A percentile compares a stretch with the other conserved stretches of the same genome.
phyloP scores from a whole-genome alignment of 1,140 invertebrate species.

The Melipona quadrifasciata region DNA sequence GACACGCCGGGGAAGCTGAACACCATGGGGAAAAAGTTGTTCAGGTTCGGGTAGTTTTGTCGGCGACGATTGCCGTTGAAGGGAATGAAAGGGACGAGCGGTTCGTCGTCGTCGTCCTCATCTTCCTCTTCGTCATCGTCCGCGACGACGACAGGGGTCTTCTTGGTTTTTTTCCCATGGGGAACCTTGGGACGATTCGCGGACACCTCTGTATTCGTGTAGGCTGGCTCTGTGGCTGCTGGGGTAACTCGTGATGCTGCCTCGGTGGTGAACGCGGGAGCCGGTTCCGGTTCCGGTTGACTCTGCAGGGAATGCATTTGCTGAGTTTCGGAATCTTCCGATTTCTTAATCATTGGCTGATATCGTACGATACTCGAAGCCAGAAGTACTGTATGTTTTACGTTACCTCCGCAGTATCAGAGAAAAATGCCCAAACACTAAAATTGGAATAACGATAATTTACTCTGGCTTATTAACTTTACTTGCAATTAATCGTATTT shows the following conservation, averaged over 20 bases:
- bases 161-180: constrained; percentile 63
- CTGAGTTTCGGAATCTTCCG: too few species aligned
- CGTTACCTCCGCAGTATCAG: too few species aligned
- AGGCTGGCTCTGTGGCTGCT: constrained; percentile 47
- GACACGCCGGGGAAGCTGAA: constrained; percentile 74
- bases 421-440: not conserved
- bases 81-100: constrained; percentile 62
- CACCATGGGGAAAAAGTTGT: constrained; percentile 79
- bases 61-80: constrained; percentile 67
- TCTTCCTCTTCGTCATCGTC: constrained; percentile 68
- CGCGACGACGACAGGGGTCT: constrained; percentile 51
- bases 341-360: not conserved
- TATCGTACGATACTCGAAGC: too few species aligned
- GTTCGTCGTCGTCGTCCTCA: constrained; percentile 71
- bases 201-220: constrained; percentile 36
- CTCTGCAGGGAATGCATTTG: not conserved
- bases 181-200: constrained; percentile 52
- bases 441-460: not conserved
- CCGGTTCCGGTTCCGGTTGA: constrained; percentile 41
- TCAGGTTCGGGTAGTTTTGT: constrained; percentile 68
- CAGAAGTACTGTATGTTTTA: too few species aligned
- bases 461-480: not conserved
- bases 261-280: constrained; percentile 46
- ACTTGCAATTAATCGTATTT: not conserved
- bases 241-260: constrained; percentile 35